Base-by-base conservation (phyloP, 2,113 vertebrate species). In the Periophthalmus modestus region DNA sequence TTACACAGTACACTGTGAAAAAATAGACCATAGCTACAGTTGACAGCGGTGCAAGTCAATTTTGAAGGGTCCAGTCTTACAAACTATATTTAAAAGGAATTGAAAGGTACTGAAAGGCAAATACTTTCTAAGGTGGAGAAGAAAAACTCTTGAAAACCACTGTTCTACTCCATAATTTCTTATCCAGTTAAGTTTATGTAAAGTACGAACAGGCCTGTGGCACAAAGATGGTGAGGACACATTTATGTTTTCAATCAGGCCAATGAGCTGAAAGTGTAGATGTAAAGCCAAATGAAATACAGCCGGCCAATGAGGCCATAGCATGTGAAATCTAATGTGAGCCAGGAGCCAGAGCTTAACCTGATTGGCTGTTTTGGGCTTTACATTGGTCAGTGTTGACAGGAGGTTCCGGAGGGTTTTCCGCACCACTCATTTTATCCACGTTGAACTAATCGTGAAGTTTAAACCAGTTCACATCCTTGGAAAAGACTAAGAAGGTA, bases 301-400 rank as follows among this genome's bases (percentile, higher is more conserved):
- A 72, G 14, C 74, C 80, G 82, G 71, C 24, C 21, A 19, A 61
- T 16, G 76, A 82, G 83, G 78, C 55, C 63, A 48, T 34, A 61
- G 79, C 75, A 77, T 68, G 73, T 78, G 81, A 54, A 78, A 47
- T 77, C 76, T 91, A 92, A 92, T 89, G 75, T 65, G 79, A 86
- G 69, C 77, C 90, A 91, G 88, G 86, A 82, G 66, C 68, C 67
- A 72, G 18, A 46, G 73, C 71, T 66, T 23, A 3, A 19, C 69
- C 71, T 13, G 74, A 80, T 57, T 73, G 80, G 80, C 68, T 81
- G 74, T 75, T 84, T n/a, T 46, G 59, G 80, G 86, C 79, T 80
- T 63, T 72, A 70, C 10, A 6, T 61, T 71, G 70, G 63, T 66
- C 82, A 70, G 74, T 80, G 80, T 72, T 79, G 84, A 84, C 77